Evolutionary conservation across 2,888 invertebrate species (phyloP).

Genomic region (Tetheella fluctuosa): DNA sequence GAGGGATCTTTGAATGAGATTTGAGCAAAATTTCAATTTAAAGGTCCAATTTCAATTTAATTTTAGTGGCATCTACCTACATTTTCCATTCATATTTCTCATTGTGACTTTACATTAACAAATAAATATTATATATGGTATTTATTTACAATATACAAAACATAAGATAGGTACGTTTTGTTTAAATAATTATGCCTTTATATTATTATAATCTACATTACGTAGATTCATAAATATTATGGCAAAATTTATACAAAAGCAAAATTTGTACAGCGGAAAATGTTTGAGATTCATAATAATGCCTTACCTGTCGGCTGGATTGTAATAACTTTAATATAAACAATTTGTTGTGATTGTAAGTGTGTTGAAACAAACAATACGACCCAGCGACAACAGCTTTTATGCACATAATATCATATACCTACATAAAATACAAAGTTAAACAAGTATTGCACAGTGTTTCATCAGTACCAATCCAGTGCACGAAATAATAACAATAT

Average conservation of each 20-base stretch:
- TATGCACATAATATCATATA: neutral
- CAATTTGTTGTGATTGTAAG: neutral
- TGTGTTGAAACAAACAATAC: too few species aligned
- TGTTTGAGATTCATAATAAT: slow-evolving; percentile 21
- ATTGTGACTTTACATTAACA: too few species aligned
- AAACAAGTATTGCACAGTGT: slow-evolving; percentile 3
- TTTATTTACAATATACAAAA: slow-evolving; percentile 5
- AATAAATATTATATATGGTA: neutral
- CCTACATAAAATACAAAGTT: neutral
- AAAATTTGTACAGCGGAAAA: slow-evolving; percentile 24
- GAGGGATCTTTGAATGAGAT: neutral
- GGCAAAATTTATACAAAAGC: slow-evolving; percentile 25
- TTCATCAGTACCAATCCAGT: neutral
- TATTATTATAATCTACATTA: slow-evolving; percentile 23
- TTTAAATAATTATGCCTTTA: slow-evolving; percentile 27
- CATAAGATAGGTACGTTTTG: neutral
- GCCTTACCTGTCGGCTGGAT: neutral
- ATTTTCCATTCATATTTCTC: neutral
- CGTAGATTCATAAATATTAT: slow-evolving; percentile 25
- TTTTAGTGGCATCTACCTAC: neutral
- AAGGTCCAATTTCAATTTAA: neutral
- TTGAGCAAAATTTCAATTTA: neutral
- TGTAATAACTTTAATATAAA: neutral
- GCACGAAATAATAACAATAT: slow-evolving; percentile 2
- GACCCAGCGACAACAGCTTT: neutral